These are phyloP conservation scores for Luehdorfia chinensis DNA, from an alignment of 1,140 invertebrate species.

Conservation along the genomic window DNA sequence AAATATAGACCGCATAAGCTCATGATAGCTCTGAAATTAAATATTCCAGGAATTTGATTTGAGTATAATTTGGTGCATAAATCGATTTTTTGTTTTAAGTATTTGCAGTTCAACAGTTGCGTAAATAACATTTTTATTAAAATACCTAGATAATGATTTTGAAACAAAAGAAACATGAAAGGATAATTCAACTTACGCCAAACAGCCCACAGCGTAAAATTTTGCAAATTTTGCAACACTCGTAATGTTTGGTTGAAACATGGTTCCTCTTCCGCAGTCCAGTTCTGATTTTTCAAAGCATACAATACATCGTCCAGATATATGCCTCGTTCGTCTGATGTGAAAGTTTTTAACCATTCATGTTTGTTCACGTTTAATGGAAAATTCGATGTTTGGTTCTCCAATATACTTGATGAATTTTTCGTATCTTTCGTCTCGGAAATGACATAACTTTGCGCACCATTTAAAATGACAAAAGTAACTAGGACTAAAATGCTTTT, in stretches of 20 bases:
- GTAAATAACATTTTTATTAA: no score
- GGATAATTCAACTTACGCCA: slow-evolving; percentile 59
- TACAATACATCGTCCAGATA: slow-evolving; percentile 60
- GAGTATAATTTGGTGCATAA: no score
- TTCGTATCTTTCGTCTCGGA: slow-evolving; percentile 23
- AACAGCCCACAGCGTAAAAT: slow-evolving; percentile 64
- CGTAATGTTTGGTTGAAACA: slow-evolving; percentile 47
- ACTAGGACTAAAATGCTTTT: slow-evolving; percentile 18
- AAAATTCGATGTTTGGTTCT: no score
- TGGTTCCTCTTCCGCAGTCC: slow-evolving; percentile 48
- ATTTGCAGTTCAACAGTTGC: no score
- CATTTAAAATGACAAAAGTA: slow-evolving; percentile 1
- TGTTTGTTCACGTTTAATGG: slow-evolving; percentile 13
- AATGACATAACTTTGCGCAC: slow-evolving; percentile 22
- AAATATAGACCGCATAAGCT: no score
- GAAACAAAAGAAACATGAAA: no score
- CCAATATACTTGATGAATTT: slow-evolving; percentile 21
- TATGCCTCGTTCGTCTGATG: slow-evolving; percentile 31
- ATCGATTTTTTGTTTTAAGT: no score
- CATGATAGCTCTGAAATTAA: no score
- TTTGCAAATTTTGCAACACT: slow-evolving; percentile 47
- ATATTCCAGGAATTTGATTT: no score
- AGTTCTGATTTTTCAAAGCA: slow-evolving; percentile 50
- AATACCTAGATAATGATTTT: no score
- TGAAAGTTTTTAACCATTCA: slow-evolving; percentile 17